A percentile compares a stretch with the other conserved stretches of the same genome.
Conservation (phyloP, 1,140 invertebrate genomes). For the Dolichoris vasculosae region DNA sequence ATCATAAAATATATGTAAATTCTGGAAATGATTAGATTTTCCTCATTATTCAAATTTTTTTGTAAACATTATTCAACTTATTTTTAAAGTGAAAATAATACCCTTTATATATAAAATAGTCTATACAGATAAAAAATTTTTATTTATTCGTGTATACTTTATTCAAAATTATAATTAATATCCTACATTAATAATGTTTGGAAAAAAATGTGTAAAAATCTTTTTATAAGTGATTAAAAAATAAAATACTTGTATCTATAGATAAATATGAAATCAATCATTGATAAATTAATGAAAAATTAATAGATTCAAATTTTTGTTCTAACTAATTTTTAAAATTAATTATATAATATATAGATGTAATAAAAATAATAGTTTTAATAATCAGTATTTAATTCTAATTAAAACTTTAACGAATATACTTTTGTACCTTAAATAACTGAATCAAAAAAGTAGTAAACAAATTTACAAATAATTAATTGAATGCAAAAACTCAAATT, state of each 20-base stretch:
- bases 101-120: no score
- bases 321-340: not conserved
- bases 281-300: not conserved
- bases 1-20: constrained; percentile 26
- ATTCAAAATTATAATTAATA: not conserved
- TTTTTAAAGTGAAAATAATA: no score
- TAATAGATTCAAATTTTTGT: not conserved
- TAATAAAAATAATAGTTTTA: not conserved
- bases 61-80: no score
- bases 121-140: no score
- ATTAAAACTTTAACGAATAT: not conserved
- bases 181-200: not conserved
- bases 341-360: not conserved
- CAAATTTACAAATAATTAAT: not conserved
- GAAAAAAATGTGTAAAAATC: no score
- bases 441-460: not conserved
- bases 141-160: not conserved
- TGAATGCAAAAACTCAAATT: not conserved
- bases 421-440: not conserved
- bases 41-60: no score
- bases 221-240: constrained; percentile 4
- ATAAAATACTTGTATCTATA: not conserved
- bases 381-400: not conserved
- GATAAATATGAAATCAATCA: not conserved
- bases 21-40: not conserved